A percentile compares a stretch with the other conserved stretches of the same genome.
phyloP scores from a whole-genome alignment of 2,797 vertebrate genomes.

The Sebastes steindachneri region DNA sequence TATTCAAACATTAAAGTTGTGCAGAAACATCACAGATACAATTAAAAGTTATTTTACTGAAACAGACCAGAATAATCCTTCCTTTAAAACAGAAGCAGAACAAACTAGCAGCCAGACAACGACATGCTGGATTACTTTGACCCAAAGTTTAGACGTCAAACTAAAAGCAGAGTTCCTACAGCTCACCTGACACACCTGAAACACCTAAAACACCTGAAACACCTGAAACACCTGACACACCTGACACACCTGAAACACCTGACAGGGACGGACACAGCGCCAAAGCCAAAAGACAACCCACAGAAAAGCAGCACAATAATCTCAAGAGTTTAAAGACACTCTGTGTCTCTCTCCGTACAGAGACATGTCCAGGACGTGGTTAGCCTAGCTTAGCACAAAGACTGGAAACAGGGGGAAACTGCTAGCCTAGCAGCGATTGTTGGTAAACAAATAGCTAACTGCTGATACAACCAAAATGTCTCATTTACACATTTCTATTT shows the following conservation, averaged over 20 bases:
- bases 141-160: background rate
- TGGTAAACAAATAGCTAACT: background rate
- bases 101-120: constrained; percentile 3
- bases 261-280: background rate
- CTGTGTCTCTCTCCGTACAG: background rate
- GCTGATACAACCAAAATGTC: background rate
- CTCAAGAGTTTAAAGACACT: background rate
- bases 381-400: background rate
- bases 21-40: constrained; percentile 2
- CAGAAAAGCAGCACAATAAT: background rate
- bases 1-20: background rate
- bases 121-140: background rate
- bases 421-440: background rate
- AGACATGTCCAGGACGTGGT: background rate
- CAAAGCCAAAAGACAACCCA: background rate
- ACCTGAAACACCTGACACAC: background rate
- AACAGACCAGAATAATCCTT: background rate
- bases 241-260: background rate
- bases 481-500: background rate
- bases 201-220: background rate
- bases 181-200: no score
- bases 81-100: constrained; percentile 1
- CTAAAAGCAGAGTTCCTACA: background rate
- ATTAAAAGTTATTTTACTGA: background rate
- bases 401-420: background rate